Base-by-base conservation (phyloP, 2,113 vertebrate genomes). In the Otus sunia region DNA sequence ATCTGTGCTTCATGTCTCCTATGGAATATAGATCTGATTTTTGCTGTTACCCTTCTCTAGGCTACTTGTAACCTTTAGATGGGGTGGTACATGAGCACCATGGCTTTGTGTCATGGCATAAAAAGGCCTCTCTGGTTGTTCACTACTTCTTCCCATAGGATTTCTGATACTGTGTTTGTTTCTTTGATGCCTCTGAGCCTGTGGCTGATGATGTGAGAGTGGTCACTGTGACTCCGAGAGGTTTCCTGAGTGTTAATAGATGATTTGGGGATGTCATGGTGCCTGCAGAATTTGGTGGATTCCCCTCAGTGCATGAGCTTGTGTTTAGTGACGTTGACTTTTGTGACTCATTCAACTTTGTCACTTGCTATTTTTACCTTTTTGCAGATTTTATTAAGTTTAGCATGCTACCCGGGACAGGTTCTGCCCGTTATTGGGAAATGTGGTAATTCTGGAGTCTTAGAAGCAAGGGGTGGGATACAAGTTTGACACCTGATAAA, bases 51-150 rank as follows among this genome's bases (percentile, higher is more conserved):
- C 55, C 55, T 83, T 76, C 63, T 49, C 36, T 32, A 32, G 23
- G 67, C 67, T 58, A 11, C 50, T 37, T 37, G 17, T 71, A 22
- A 9, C 20, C 18, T 84, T 32, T 49, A 19, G 73, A 23, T 1
- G 6, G 32, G 34, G 6, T 5, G 20, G 27, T n/a, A 16, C 0
- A 1, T 39, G 45, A 79, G 59, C 41, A 12, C 36, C 0, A 12
- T 71, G 50, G 32, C 49, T 19, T 47, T 22, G 19, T 36, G 58
- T n/a, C 1, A 1, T 41, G 26, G 29, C 37, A 1, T 14, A 9
- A 43, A n/a, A 58, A 11, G 25, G 10, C 30, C 21, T 59, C 81
- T 77, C 37, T 52, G 17, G 16, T 25, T 39, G 37, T 32, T 83
- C 22, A 3, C 43, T 30, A 1, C 29, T 25, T 60, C n/a, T 67